These are phyloP conservation scores for Crossoptilon crossoptilon DNA, from an alignment of 2,797 vertebrate species.

Conservation along the genomic window DNA sequence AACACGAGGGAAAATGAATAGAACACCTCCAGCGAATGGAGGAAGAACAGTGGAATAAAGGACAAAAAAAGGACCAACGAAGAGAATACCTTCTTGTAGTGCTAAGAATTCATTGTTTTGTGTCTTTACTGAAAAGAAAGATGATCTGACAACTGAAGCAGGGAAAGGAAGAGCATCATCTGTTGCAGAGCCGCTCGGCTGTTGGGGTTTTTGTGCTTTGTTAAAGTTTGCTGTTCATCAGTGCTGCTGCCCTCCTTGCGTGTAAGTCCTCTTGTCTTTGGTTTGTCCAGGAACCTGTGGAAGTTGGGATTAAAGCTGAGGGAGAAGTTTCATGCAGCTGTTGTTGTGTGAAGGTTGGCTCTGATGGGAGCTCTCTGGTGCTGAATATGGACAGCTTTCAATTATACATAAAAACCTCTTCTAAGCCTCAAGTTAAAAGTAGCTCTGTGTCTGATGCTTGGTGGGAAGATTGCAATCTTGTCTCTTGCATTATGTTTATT, in stretches of 20 bases:
- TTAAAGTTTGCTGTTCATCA: background rate
- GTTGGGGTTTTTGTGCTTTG: background rate
- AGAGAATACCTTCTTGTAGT: background rate
- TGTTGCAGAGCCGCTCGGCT: rapidly evolving
- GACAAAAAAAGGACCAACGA: background rate
- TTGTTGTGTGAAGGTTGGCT: background rate
- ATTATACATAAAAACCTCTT: rapidly evolving
- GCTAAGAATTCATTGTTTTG: background rate
- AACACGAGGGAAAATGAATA: background rate
- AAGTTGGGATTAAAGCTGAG: conserved; percentile 9
- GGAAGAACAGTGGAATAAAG: background rate
- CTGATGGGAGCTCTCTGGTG: rapidly evolving
- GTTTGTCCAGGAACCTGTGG: background rate
- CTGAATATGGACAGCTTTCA: background rate
- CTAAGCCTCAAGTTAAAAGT: background rate
- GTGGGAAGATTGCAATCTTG: background rate
- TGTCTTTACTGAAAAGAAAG: background rate
- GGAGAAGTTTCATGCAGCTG: background rate
- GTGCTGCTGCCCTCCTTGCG: background rate
- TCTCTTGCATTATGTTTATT: background rate
- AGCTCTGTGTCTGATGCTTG: background rate
- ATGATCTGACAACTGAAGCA: background rate
- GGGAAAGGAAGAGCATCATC: background rate
- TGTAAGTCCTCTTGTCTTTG: background rate
- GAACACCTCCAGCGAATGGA: background rate